Evolutionary conservation across 2,888 invertebrate genomes (phyloP).

Genomic region (Quadroppia sp.): DNA sequence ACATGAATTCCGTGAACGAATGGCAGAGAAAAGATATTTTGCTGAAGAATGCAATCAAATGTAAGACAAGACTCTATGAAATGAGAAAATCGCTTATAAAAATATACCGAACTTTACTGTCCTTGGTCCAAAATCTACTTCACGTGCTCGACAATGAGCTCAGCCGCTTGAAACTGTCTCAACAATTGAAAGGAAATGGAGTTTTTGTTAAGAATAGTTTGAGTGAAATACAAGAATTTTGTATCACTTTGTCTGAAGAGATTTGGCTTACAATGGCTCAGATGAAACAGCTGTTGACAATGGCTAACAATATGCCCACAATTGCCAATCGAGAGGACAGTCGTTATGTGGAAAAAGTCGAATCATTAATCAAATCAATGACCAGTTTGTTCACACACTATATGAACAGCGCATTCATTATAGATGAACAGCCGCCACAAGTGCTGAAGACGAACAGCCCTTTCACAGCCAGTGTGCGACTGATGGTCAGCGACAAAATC

Average conservation of each 20-base stretch:
- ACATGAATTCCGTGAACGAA: slow-evolving; percentile 54
- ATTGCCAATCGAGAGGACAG: too few species aligned
- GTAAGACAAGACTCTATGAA: slow-evolving; percentile 58
- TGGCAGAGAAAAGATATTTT: slow-evolving; percentile 67
- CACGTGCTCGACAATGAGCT: slow-evolving; percentile 82
- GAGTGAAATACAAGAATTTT: slow-evolving; percentile 79
- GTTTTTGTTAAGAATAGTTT: slow-evolving; percentile 67
- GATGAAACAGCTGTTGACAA: slow-evolving; percentile 72
- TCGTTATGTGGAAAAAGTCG: too few species aligned
- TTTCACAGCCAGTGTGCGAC: slow-evolving; percentile 86
- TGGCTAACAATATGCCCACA: too few species aligned
- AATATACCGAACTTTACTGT: slow-evolving; percentile 74
- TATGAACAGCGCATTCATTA: slow-evolving; percentile 88
- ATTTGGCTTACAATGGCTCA: slow-evolving; percentile 85
- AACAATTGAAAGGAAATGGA: slow-evolving; percentile 88
- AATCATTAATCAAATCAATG: slow-evolving; percentile 63
- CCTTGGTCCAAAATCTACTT: slow-evolving; percentile 60
- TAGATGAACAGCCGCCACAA: slow-evolving; percentile 95
- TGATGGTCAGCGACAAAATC: slow-evolving; percentile 84
- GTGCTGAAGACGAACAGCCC: slow-evolving; percentile 96
- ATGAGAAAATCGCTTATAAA: slow-evolving; percentile 61
- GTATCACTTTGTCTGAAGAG: slow-evolving; percentile 76
- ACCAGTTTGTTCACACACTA: slow-evolving; percentile 59
- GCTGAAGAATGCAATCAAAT: slow-evolving; percentile 66
- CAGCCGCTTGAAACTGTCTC: slow-evolving; percentile 87